These are phyloP conservation scores for Pseudolaguvia tuberculata DNA, from an alignment of 2,113 vertebrate species.

Conservation along the genomic window DNA sequence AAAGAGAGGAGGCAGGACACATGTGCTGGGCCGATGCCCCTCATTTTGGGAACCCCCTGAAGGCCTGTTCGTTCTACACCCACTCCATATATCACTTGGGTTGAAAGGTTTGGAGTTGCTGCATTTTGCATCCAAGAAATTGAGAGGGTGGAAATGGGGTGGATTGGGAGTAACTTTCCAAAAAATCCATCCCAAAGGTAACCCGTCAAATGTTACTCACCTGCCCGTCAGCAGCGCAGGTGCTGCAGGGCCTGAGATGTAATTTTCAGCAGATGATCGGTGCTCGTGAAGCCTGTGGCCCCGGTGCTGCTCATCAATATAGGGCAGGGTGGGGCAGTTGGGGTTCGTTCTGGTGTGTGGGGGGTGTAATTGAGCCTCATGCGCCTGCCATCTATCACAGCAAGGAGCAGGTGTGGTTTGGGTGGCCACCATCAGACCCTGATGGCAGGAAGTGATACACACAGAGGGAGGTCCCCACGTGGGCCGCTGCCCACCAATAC, in stretches of 20 bases:
- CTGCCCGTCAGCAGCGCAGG: slow-evolving; percentile 51
- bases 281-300: slow-evolving; percentile 49
- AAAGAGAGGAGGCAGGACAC: slow-evolving; percentile 52
- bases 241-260: slow-evolving; percentile 44
- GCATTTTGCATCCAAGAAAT: slow-evolving; percentile 10
- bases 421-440: slow-evolving; percentile 50
- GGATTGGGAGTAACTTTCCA: slow-evolving; percentile 10
- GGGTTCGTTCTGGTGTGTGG: slow-evolving; percentile 7
- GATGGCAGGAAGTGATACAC: slow-evolving; percentile 32
- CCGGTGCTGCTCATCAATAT: slow-evolving; percentile 49
- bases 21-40: slow-evolving; percentile 47
- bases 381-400: slow-evolving; percentile 49
- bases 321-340: slow-evolving; percentile 13
- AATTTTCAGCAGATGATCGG: slow-evolving; percentile 56
- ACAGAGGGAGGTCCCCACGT: slow-evolving; percentile 48
- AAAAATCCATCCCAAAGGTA: slow-evolving; percentile 34
- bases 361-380: slow-evolving; percentile 52
- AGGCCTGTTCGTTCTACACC: slow-evolving; percentile 46
- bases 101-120: slow-evolving; percentile 16
- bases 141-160: neutral
- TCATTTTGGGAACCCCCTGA: slow-evolving; percentile 24
- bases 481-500: slow-evolving; percentile 35
- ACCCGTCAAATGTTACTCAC: slow-evolving; percentile 18
- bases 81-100: slow-evolving; percentile 22
- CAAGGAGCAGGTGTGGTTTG: slow-evolving; percentile 51